Evolutionary conservation across 2,888 invertebrate species (phyloP).

Genomic region (Dendrolimus pini): DNA sequence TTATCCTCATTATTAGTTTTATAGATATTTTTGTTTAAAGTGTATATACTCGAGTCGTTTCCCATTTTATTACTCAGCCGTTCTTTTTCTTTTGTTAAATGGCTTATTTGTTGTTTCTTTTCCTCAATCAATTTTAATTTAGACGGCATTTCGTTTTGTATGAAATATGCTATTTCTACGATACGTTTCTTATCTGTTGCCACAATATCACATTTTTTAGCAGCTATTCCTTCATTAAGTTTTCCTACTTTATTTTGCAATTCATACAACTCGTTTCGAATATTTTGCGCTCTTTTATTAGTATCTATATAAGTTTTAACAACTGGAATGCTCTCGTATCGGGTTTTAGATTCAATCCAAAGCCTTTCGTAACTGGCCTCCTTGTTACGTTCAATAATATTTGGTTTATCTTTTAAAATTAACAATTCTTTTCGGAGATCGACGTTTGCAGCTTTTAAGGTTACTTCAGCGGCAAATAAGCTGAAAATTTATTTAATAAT

Average conservation of each 20-base stretch:
- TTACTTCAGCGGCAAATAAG: slow-evolving; percentile 33
- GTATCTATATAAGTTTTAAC: slow-evolving; percentile 39
- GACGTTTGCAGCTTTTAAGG: slow-evolving; percentile 43
- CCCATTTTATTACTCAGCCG: slow-evolving; percentile 7
- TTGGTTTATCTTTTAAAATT: slow-evolving; percentile 34
- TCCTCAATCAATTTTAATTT: slow-evolving; percentile 26
- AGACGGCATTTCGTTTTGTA: slow-evolving; percentile 38
- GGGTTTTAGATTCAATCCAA: slow-evolving; percentile 43
- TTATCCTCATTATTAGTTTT: too few relatives aligned
- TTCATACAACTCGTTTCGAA: slow-evolving; percentile 26
- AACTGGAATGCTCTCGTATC: slow-evolving; percentile 50
- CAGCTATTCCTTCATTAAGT: slow-evolving; percentile 28
- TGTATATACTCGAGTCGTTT: slow-evolving; percentile 2
- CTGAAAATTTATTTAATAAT: slow-evolving; percentile 25
- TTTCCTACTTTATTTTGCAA: slow-evolving; percentile 28
- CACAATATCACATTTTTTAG: slow-evolving; percentile 23
- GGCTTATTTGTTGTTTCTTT: slow-evolving; percentile 24
- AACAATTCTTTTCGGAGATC: slow-evolving; percentile 48
- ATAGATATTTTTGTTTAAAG: too few relatives aligned
- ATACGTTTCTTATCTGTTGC: slow-evolving; percentile 32
- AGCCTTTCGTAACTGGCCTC: slow-evolving; percentile 46
- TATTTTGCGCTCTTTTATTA: slow-evolving; percentile 22
- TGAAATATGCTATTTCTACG: slow-evolving; percentile 43
- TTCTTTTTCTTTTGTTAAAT: slow-evolving; percentile 25
- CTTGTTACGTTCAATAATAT: slow-evolving; percentile 32